Conservation (phyloP, 1,140 invertebrate genomes). For the Philopotamus ludificatus region DNA sequence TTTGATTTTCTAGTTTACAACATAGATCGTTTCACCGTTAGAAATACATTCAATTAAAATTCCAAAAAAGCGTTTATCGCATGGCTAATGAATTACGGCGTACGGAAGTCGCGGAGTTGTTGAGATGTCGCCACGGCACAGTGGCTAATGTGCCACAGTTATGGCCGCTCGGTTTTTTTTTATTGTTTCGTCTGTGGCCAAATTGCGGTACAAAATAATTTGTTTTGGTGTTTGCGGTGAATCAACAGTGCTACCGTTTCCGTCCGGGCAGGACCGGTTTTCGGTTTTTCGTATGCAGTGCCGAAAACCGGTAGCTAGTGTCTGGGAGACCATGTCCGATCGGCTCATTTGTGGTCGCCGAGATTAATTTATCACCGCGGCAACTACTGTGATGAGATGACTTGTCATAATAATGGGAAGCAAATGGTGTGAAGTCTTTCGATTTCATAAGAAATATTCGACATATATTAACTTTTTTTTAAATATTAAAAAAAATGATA, state of each 20-base stretch:
- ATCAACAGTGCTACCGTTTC: slow-evolving; percentile 18
- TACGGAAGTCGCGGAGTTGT: background rate
- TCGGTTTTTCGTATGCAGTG: slow-evolving; percentile 1
- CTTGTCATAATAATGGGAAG: background rate
- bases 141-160: background rate
- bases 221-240: slow-evolving; percentile 25
- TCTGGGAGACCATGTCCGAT: slow-evolving; percentile 8
- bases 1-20: too few relatives aligned
- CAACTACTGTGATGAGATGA: background rate
- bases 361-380: background rate
- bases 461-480: too few relatives aligned
- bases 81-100: too few relatives aligned
- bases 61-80: too few relatives aligned
- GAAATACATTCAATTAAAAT: too few relatives aligned
- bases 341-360: slow-evolving; percentile 4
- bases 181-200: too few relatives aligned
- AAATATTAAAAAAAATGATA: too few relatives aligned
- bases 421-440: too few relatives aligned
- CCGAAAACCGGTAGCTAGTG: slow-evolving; percentile 20
- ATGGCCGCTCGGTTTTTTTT: background rate
- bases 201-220: slow-evolving; percentile 12
- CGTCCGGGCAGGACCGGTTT: slow-evolving; percentile 6
- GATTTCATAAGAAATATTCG: too few relatives aligned
- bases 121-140: background rate
- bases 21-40: too few relatives aligned